phyloP scores from a whole-genome alignment of 92 coral and sea anemone genomes.

The Parazoanthus atlanticus region DNA sequence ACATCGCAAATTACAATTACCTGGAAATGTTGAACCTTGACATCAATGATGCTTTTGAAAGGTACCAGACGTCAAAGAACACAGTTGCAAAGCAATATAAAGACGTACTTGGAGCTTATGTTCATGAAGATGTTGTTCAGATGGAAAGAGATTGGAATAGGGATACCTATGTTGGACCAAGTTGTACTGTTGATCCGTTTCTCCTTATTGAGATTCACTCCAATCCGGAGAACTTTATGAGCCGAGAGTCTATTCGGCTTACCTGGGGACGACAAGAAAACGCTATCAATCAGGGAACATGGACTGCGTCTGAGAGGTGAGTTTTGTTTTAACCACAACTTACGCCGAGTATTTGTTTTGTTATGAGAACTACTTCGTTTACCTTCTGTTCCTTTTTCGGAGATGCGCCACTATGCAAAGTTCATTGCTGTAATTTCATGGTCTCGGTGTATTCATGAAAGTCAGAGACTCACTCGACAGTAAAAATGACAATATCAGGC shows the following conservation, averaged over 20 bases:
- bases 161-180: background rate
- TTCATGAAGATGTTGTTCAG: slow-evolving; percentile 41
- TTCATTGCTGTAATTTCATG: too few species aligned
- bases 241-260: slow-evolving; percentile 79
- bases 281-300: slow-evolving; percentile 83
- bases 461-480: too few species aligned
- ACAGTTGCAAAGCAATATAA: slow-evolving; percentile 61
- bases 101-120: slow-evolving; percentile 10
- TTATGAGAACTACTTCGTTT: too few species aligned
- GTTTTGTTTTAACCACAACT: background rate
- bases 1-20: slow-evolving; percentile 55
- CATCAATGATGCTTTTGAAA: slow-evolving; percentile 80
- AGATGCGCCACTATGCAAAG: too few species aligned
- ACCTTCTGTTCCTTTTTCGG: too few species aligned
- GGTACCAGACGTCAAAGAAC: slow-evolving; percentile 64
- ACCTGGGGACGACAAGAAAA: slow-evolving; percentile 92
- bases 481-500: too few species aligned
- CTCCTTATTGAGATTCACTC: slow-evolving; percentile 82
- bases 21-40: slow-evolving; percentile 77
- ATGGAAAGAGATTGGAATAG: slow-evolving; percentile 15
- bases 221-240: slow-evolving; percentile 68
- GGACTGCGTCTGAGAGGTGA: slow-evolving; percentile 78
- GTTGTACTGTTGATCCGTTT: slow-evolving; percentile 62
- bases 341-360: too few species aligned
- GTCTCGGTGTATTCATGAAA: too few species aligned